phyloP scores from a whole-genome alignment of 1,140 invertebrate genomes.

The Muscidifurax raptorellus region DNA sequence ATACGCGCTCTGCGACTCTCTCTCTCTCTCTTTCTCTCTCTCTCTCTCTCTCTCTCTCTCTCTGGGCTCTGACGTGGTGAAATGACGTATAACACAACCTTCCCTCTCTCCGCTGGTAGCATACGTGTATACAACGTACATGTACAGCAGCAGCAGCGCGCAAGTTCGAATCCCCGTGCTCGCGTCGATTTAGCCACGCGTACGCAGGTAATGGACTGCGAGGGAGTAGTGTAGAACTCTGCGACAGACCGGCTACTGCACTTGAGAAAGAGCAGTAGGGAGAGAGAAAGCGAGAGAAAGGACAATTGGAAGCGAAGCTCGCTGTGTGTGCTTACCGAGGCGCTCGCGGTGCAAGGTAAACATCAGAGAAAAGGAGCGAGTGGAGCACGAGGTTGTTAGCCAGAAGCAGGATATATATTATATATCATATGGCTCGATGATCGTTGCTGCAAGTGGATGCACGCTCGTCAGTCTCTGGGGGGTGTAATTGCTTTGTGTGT shows the following conservation, averaged over 20 bases:
- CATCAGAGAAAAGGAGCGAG: neutral
- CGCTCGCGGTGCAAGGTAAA: neutral
- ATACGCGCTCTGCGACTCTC: slow-evolving; percentile 30
- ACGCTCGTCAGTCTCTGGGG: too few relatives aligned
- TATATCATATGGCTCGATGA: too few relatives aligned
- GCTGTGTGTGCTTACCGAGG: neutral
- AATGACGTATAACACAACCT: slow-evolving; percentile 37
- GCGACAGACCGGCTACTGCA: too few relatives aligned
- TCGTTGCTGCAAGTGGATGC: too few relatives aligned
- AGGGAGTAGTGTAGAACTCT: neutral
- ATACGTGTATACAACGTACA: neutral
- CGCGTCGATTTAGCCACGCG: neutral
- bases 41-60: neutral
- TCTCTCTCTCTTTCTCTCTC: slow-evolving; percentile 7
- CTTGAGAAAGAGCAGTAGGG: too few relatives aligned
- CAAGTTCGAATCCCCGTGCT: neutral
- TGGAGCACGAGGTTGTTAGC: too few relatives aligned
- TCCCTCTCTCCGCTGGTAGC: neutral
- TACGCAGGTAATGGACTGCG: slow-evolving; percentile 8
- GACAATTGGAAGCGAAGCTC: too few relatives aligned
- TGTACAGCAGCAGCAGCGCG: neutral
- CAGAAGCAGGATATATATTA: too few relatives aligned
- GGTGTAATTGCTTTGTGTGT: too few relatives aligned
- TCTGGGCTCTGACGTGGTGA: slow-evolving; percentile 45
- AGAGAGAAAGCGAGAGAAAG: too few relatives aligned